phyloP scores from a whole-genome alignment of 2,797 vertebrate genomes.

The Dallia pectoralis region DNA sequence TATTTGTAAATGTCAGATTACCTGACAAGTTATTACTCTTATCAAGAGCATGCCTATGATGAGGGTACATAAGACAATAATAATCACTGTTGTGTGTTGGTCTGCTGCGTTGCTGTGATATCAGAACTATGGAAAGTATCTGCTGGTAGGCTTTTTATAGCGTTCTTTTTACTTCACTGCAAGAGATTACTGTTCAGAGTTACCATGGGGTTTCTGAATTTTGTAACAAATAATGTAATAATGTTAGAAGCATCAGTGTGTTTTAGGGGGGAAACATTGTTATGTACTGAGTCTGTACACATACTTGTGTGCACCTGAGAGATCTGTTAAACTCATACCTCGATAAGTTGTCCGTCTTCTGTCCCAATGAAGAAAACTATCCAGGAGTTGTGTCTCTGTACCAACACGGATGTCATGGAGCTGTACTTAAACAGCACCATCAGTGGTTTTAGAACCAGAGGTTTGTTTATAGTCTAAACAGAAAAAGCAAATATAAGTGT shows the following conservation, averaged over 20 bases:
- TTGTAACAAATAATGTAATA: too few species aligned
- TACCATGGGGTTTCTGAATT: too few species aligned
- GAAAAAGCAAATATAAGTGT: not conserved
- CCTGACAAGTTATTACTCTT: too few species aligned
- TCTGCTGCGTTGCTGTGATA: too few species aligned
- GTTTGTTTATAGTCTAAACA: too few species aligned
- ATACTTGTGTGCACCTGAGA: not conserved
- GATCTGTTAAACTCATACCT: conserved; percentile 51
- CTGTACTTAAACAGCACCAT: conserved; percentile 53
- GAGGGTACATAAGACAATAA: too few species aligned
- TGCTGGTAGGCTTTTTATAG: not conserved
- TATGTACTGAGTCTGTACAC: not conserved
- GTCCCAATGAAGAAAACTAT: conserved; percentile 70
- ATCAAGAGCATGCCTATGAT: too few species aligned
- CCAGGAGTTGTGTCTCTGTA: conserved; percentile 55
- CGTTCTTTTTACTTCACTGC: not conserved
- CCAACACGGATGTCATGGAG: conserved; percentile 68
- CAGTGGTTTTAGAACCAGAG: conserved; percentile 11
- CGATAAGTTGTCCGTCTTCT: conserved; percentile 70
- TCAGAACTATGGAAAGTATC: too few species aligned
- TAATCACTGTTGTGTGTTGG: too few species aligned
- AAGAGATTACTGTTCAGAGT: conserved; percentile 8
- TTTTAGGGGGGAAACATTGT: not conserved
- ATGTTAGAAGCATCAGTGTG: not conserved
- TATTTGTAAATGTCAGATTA: not conserved